Base-by-base conservation (phyloP, 2,797 vertebrate genomes). In the Heterohyrax brucei region DNA sequence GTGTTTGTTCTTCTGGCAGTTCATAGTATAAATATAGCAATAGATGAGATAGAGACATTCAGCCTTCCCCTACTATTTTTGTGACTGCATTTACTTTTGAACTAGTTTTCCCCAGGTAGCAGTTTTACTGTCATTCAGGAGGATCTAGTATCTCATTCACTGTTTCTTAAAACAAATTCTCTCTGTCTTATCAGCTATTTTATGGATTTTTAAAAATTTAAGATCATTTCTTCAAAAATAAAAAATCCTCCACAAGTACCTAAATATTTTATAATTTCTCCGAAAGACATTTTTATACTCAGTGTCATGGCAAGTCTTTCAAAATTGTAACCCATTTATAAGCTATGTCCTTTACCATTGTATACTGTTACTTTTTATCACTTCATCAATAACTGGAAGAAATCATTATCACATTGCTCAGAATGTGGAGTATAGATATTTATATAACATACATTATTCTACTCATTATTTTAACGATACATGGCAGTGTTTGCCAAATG, bases 71-170 rank as follows among this genome's bases (percentile, higher is more conserved):
- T 33, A 66, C 2, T 21, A 16, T 48, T 86, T 50, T 19, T 46
- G 39, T 68, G 24, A 70, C 77, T 61, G 81, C 14, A 62, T 70
- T 89, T 93, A 85, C 30, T 73, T 81, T 93, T 94, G 46, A 75
- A 66, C 79, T 59, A 56, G 56, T 50, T 85, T 93, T 80, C 33
- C 53, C 59, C 14, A 59, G 44, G 81, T 61, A 59, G 59, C 30
- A 85, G 4, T 50, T 89, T 85, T 61, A 85, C 24, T 93, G 7
- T 61, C 22, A 22, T 48, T 79, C 28, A 75, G 73, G 30, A 78
- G 79, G 84, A 50, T 79, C 6, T 78, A 66, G 78, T 68, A 78
- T 66, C 7, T 53, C 16, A 78, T 72, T 82, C 9, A 19, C 1
- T 48, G n/a, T 30, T 33, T 61, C 39, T 48, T 81, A 66, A 68